Base-by-base conservation (phyloP, 2,888 invertebrate genomes). In the Euspilapteryx auroguttella region DNA sequence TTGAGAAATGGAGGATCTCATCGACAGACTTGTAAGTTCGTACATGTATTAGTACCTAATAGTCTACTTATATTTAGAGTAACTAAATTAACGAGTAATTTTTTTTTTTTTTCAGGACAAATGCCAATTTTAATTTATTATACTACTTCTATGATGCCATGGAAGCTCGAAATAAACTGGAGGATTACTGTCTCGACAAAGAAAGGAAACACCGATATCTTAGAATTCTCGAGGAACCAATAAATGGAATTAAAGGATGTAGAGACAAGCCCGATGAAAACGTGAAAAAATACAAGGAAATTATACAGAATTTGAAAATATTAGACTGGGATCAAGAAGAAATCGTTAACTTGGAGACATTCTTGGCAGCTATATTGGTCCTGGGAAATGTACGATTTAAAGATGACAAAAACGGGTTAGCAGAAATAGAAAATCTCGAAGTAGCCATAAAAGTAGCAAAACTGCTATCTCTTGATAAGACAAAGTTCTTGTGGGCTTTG, bases 81-180 rank as follows among this genome's bases (percentile, higher is more conserved):
- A n/a, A 12, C 11, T 9, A n/a, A 13, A 10, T 9, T 13, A 4
- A 12, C 10, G 9, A 20, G 8, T 27, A 20, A 12, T 6, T 22
- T 12, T 24, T 4, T 12, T 12, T 27, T 33, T 29, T 30, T 71
- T 78, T 21, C 56, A 91, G 92, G 77, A 79, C 80, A 34, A 92
- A 94, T 55, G 86, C 90, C 28, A 95, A 93, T 49, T 95, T 93
- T 51, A 87, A 94, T 55, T 81, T 93, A 12, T 82, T 95, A 36
- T 94, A 95, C 64, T 94, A 91, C 52, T 83, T 94, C 39, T 92
- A 92, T 56, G 93, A 94, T 49, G 89, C 86, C 3, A 79, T 94
- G 52, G 83, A 85, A 39, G 78, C 83, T 8, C 79, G 80, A 11
- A 83, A 83, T 30, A 79, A 82, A 31, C 63, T 87, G 22, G 79